Conservation (phyloP, 2,888 invertebrate species). For the Synanthedon myopaeformis region DNA sequence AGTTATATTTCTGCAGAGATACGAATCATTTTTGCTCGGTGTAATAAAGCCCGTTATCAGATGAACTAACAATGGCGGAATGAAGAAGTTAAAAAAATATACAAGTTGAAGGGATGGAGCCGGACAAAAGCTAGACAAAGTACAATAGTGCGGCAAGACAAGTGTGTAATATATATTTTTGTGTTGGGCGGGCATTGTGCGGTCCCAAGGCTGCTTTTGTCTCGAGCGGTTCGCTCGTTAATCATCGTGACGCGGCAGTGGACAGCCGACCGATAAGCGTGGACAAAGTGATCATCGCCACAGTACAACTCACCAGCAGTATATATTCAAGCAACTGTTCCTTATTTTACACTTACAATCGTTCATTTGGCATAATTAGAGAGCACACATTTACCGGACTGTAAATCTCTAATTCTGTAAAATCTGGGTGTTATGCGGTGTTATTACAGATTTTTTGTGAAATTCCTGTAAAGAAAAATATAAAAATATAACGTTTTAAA, state of each 20-base stretch:
- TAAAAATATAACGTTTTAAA: too few species aligned
- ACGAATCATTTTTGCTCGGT: not conserved
- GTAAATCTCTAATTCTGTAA: too few species aligned
- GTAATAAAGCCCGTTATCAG: not conserved
- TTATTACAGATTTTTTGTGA: too few species aligned
- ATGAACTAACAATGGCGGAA: not conserved
- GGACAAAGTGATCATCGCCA: not conserved
- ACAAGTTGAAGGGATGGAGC: not conserved
- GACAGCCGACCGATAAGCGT: slow-evolving; percentile 28
- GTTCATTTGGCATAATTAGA: too few species aligned
- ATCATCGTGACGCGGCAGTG: slow-evolving; percentile 36
- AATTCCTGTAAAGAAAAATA: too few species aligned
- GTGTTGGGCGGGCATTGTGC: slow-evolving; percentile 12
- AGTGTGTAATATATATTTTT: slow-evolving; percentile 27
- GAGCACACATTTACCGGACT: too few species aligned
- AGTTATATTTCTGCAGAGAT: not conserved
- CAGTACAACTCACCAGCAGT: not conserved
- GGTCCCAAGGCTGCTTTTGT: slow-evolving; percentile 28
- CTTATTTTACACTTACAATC: too few species aligned
- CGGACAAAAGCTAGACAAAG: slow-evolving; percentile 28
- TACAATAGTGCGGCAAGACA: slow-evolving; percentile 19
- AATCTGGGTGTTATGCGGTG: too few species aligned
- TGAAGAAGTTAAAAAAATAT: not conserved
- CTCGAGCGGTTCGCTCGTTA: slow-evolving; percentile 29
- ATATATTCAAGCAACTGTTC: too few species aligned